Evolutionary conservation across 2,113 vertebrate genomes (phyloP), one percentile per base, ranked within the genome.

Genomic region (Muntiacus reevesi): DNA sequence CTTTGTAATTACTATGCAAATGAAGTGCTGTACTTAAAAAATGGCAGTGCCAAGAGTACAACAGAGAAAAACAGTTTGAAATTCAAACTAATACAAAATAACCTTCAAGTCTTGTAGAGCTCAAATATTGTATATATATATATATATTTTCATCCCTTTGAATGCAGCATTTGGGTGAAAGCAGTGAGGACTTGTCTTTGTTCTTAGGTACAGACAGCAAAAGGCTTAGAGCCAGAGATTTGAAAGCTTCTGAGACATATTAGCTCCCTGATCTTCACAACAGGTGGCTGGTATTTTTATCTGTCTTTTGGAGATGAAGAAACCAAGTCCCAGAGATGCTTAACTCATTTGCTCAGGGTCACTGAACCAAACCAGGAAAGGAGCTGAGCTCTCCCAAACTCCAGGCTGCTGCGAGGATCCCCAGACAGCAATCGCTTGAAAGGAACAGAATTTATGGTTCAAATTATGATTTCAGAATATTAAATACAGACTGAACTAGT

Each of bases 1-100:
- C 94, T 99, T 98, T 98, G 91, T 98, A 98, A 98, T 99, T 99
- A 98, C 96, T 98, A 98, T 99, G 98, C 96, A 99, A 98, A 99
- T 99, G 92, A 98, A 98, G 95, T 97, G 71, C 86, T 98, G 76
- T 55, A 91, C 92, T 98, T 98, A 91, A 98, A 98, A 98, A 98
- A 98, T 95, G 59, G 47, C 28, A 92, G 45, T 83, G 95, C 23
- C 97, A 50, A 95, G 91, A 98, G 95, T 83, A 98, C 47, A 98
- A 91, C 30, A 97, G 87, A 93, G 67, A 98, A 91, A 95, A 98
- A 94, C 74, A 98, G 82, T 90, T 97, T 98, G 97, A 98, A 98
- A 98, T 95, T 98, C 59, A 97, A 97, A 97, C 62, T 97, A 95
- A 98, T 52, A 90, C 84, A 89, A 94, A 98, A 96, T 92, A 97